A percentile compares a stretch with the other conserved stretches of the same genome.
phyloP scores from a whole-genome alignment of 1,140 invertebrate species.

The Zophobas atratus region DNA sequence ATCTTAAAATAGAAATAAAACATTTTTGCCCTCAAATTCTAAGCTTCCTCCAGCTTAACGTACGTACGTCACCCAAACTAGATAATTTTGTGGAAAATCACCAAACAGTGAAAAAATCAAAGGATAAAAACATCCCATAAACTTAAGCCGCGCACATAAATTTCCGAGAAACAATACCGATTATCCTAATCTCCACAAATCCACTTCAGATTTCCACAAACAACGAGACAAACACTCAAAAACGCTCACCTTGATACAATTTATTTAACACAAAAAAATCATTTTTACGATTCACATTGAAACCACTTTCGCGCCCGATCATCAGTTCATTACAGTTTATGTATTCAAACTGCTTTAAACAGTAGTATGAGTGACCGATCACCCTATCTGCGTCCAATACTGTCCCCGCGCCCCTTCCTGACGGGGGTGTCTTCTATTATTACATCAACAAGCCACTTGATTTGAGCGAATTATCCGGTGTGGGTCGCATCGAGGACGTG shows the following conservation, averaged over 20 bases:
- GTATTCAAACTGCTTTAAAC: constrained; percentile 55
- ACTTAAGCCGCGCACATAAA: constrained; percentile 18
- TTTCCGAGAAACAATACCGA: constrained; percentile 20
- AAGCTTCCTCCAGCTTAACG: too few species aligned
- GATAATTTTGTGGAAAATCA: too few species aligned
- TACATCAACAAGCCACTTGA: constrained; percentile 54
- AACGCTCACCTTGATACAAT: constrained; percentile 38
- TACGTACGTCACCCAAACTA: too few species aligned
- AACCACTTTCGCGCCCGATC: constrained; percentile 25
- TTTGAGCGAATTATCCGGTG: constrained; percentile 24
- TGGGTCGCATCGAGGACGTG: constrained; percentile 5
- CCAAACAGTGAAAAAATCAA: neutral
- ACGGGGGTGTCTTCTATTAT: constrained; percentile 58
- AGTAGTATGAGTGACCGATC: constrained; percentile 57
- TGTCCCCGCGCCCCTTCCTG: constrained; percentile 43
- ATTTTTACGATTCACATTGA: constrained; percentile 47
- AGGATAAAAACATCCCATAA: neutral
- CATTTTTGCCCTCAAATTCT: too few species aligned
- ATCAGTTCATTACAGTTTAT: constrained; percentile 38
- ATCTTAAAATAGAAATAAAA: too few species aligned
- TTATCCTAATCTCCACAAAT: constrained; percentile 36
- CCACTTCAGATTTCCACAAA: constrained; percentile 37
- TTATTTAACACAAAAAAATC: constrained; percentile 44
- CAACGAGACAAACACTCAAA: constrained; percentile 12
- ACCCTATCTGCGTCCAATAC: constrained; percentile 51